A percentile compares a stretch with the other conserved stretches of the same genome.
Conservation (phyloP, 2,797 vertebrate species). For the Mycteria americana region DNA sequence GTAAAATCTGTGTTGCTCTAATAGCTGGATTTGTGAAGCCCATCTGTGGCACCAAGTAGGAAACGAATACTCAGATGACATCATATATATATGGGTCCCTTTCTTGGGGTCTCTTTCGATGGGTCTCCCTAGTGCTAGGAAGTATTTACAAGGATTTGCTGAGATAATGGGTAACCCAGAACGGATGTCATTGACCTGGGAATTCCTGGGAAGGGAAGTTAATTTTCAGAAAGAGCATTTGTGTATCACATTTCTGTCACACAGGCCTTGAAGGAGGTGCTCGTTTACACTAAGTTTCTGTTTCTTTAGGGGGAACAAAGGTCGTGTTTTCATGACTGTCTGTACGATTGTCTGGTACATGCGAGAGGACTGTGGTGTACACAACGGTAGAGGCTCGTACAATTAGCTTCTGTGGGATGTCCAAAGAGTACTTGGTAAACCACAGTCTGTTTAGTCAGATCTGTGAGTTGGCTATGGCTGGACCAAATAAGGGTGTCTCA, state of each 20-base stretch:
- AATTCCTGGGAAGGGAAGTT: not conserved
- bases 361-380: not conserved
- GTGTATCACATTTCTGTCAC: not conserved
- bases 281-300: not conserved
- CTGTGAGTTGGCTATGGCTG: not conserved
- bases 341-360: not conserved
- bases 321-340: not conserved
- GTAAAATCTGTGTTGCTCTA: not conserved
- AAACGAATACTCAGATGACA: not conserved
- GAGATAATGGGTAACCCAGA: not conserved
- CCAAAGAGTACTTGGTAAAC: not conserved
- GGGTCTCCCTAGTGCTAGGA: not conserved
- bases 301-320: not conserved
- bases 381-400: not conserved
- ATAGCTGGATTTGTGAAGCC: not conserved
- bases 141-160: not conserved
- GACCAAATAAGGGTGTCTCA: not conserved
- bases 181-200: not conserved
- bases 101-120: no score
- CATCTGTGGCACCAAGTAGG: not conserved
- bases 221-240: not conserved
- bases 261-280: not conserved
- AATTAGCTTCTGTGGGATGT: not conserved
- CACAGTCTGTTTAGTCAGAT: not conserved
- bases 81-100: fast-evolving